Base-by-base conservation (phyloP, 2,888 invertebrate genomes). In the Athalia cordata region DNA sequence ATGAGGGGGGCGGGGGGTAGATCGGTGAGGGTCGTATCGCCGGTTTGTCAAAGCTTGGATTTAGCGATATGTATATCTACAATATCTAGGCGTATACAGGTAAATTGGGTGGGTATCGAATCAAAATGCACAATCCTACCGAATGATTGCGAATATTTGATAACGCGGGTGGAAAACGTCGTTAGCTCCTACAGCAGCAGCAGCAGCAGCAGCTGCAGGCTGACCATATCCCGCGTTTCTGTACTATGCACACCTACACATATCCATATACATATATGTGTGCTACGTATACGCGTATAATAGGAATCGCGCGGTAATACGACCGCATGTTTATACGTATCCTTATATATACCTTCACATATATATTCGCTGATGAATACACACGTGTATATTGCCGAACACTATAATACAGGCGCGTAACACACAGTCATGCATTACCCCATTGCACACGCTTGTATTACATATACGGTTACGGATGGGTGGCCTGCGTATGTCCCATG, bases 81-180 rank as follows among this genome's bases (percentile, higher is more conserved):
- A 15, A n/a, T 15, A n/a, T 45, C 9, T 3, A 29, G 43, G 7
- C 29, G 9, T 52, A 29, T 11, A 50, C 29, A 49, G 43, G 15
- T 50, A 43, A 62, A 75, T 75, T 62, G 61, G 29, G 29, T 29
- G 29, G 62, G 84, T 84, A 85, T 86, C 87, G 86, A 88, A 89
- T 89, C 87, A 87, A 87, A 88, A 89, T 89, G 87, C 86, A 86
- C 87, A 87, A 87, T 87, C 85, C 86, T 84, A 85, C 83, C 86
- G 86, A 89, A 89, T 89, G 85, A 89, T 89, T 89, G 87, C 86
- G 87, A 88, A 88, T 89, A 89, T 89, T 89, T 89, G 88, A 89
- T 87, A 87, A 88, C 87, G 87, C 86, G 84, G 86, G 86, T 85
- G 85, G 89, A 89, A 89, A 74, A 74, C 78, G 62, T 72, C 55